A percentile compares a stretch with the other conserved stretches of the same genome.
Conservation (phyloP, 2,888 invertebrate species). For the Platycheirus rosarum region DNA sequence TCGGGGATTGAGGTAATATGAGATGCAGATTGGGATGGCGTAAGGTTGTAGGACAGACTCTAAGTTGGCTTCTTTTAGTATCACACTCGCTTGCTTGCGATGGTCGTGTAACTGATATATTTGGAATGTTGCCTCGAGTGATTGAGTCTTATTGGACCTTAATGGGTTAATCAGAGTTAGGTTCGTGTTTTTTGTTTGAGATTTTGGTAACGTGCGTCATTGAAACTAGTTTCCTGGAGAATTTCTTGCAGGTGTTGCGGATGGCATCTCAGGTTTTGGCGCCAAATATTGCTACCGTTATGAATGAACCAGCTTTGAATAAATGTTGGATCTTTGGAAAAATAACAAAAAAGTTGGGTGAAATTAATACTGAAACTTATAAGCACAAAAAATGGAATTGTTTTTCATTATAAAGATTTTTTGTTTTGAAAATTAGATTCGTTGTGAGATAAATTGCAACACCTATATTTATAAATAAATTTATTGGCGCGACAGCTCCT, state of each 20-base stretch:
- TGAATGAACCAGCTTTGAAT: conserved; percentile 53
- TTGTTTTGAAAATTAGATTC: no score
- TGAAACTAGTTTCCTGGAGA: conserved; percentile 29
- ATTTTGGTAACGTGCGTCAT: conserved; percentile 11
- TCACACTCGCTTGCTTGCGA: conserved; percentile 33
- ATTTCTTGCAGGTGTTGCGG: conserved; percentile 61
- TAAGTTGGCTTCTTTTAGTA: conserved; percentile 62
- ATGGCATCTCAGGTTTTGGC: conserved; percentile 58
- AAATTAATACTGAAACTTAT: conserved; percentile 21
- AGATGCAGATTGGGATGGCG: conserved; percentile 34
- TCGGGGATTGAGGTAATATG: conserved; percentile 35
- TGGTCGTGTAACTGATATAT: conserved; percentile 69
- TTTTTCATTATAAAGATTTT: not conserved
- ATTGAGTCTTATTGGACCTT: conserved; percentile 54
- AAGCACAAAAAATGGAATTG: not conserved
- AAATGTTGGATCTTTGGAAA: not conserved
- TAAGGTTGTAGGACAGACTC: conserved; percentile 10
- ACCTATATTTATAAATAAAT: no score
- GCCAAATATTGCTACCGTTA: conserved; percentile 42
- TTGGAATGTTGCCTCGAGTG: conserved; percentile 56
- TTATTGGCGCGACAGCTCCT: no score
- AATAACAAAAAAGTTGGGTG: not conserved
- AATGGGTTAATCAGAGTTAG: conserved; percentile 53
- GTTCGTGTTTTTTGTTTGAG: not conserved
- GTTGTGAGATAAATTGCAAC: no score